Percentiles rank a stretch among this genome's conserved stretches.
phyloP scores from a whole-genome alignment of 2,113 vertebrate genomes.

The Brachirus orientalis region DNA sequence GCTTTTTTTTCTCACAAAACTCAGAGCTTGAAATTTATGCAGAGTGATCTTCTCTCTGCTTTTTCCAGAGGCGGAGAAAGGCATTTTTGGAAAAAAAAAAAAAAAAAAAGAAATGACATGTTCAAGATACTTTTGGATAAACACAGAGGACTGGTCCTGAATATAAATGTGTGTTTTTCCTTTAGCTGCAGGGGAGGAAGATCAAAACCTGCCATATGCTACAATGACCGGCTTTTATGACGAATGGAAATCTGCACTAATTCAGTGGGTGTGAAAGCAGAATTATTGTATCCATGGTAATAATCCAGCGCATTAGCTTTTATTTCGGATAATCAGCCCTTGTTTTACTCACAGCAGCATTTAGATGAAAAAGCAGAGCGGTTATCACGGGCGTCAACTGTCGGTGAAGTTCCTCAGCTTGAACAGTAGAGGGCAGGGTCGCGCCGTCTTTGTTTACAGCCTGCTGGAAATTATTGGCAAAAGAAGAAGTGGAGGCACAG shows the following conservation, averaged over 20 bases:
- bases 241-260: conserved; percentile 22
- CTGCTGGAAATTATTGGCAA: too few relatives aligned
- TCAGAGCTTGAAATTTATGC: conserved; percentile 64
- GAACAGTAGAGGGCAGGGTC: too few relatives aligned
- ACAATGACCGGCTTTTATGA: conserved; percentile 45
- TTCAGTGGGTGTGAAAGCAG: conserved; percentile 52
- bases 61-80: conserved; percentile 36
- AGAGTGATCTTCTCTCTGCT: conserved; percentile 59
- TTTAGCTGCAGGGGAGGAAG: conserved; percentile 43
- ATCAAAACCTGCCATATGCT: conserved; percentile 67
- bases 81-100: conserved; percentile 64
- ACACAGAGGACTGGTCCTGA: conserved; percentile 48
- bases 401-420: too few relatives aligned
- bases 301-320: conserved; percentile 51
- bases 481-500: too few relatives aligned
- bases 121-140: conserved; percentile 59
- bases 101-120: conserved; percentile 69
- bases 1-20: conserved; percentile 56
- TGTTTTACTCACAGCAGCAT: conserved; percentile 21
- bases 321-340: conserved; percentile 28
- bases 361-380: too few relatives aligned
- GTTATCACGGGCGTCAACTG: too few relatives aligned
- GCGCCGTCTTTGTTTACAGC: too few relatives aligned
- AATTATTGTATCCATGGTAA: conserved; percentile 27
- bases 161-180: conserved; percentile 57